These are phyloP conservation scores for Baccha elongata DNA, from an alignment of 2,888 invertebrate species.

Conservation along the genomic window DNA sequence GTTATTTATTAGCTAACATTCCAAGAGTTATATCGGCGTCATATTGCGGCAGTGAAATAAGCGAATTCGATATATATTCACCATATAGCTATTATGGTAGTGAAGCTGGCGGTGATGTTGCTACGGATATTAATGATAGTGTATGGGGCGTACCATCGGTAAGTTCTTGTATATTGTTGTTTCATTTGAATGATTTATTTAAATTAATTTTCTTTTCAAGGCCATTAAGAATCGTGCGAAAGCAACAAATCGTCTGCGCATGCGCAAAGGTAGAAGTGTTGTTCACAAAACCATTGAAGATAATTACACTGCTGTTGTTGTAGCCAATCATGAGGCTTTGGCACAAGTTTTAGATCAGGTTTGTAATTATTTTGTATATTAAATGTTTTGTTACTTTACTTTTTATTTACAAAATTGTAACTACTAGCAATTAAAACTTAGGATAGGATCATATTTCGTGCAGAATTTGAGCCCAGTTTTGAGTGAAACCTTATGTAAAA, in stretches of 20 bases:
- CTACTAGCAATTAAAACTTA: no score
- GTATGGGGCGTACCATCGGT: conserved; percentile 82
- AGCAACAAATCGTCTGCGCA: conserved; percentile 86
- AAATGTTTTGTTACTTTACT: no score
- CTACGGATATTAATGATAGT: conserved; percentile 81
- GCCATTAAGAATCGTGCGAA: conserved; percentile 80
- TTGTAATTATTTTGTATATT: conserved; percentile 75
- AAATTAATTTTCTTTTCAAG: conserved; percentile 61
- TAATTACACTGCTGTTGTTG: conserved; percentile 94
- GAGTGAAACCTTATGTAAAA: no score
- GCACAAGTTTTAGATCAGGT: conserved; percentile 95
- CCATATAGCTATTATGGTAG: conserved; percentile 90
- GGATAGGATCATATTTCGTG: no score
- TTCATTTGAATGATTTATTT: conserved; percentile 3
- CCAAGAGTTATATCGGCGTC: conserved; percentile 87
- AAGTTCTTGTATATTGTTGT: conserved; percentile 48
- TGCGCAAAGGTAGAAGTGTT: conserved; percentile 91
- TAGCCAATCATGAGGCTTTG: conserved; percentile 94
- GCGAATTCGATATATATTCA: conserved; percentile 92
- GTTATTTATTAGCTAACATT: conserved; percentile 80
- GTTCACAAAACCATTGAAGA: conserved; percentile 94
- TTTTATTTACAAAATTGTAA: no score
- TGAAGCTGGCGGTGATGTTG: conserved; percentile 83
- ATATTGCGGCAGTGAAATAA: conserved; percentile 91
- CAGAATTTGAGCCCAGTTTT: no score